Evolutionary conservation across 2,888 invertebrate genomes (phyloP).

Genomic region (Pheosia tremula): DNA sequence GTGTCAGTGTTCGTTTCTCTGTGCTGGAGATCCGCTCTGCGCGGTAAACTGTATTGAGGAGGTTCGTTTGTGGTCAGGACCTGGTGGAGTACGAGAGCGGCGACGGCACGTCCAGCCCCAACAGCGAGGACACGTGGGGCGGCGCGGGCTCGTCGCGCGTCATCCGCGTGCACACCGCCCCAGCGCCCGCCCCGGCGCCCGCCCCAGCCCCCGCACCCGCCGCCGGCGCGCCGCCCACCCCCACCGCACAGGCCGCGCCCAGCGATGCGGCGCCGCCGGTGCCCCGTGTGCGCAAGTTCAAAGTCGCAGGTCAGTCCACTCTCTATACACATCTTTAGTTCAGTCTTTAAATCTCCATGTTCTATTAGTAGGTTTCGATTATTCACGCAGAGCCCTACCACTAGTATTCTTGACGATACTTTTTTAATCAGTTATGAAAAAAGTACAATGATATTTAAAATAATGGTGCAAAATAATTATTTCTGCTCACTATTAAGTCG

Average conservation of each 20-base stretch:
- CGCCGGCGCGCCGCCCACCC: constrained; percentile 25
- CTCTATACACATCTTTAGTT: neutral
- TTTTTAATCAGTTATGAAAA: no score
- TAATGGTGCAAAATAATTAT: no score
- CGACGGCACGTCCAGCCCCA: constrained; percentile 47
- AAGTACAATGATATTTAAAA: no score
- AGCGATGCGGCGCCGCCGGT: constrained; percentile 23
- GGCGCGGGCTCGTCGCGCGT: constrained; percentile 48
- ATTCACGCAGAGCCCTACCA: no score
- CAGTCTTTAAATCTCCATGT: no score
- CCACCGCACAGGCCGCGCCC: constrained; percentile 28
- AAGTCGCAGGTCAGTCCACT: constrained; percentile 60
- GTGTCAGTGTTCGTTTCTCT: no score
- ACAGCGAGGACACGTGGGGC: constrained; percentile 52
- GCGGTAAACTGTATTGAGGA: neutral
- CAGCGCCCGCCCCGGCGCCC: neutral
- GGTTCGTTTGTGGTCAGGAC: constrained; percentile 50
- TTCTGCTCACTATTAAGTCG: no score
- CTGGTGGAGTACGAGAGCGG: constrained; percentile 74
- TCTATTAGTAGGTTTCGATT: no score
- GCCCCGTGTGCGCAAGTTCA: constrained; percentile 47
- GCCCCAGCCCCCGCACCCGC: neutral
- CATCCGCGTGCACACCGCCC: constrained; percentile 41
- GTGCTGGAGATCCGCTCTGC: no score
- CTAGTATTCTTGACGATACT: no score